Percentiles rank a stretch among this genome's conserved stretches.
Evolutionary conservation across 2,888 invertebrate genomes (phyloP).

Genomic region (Cantharis nigra): DNA sequence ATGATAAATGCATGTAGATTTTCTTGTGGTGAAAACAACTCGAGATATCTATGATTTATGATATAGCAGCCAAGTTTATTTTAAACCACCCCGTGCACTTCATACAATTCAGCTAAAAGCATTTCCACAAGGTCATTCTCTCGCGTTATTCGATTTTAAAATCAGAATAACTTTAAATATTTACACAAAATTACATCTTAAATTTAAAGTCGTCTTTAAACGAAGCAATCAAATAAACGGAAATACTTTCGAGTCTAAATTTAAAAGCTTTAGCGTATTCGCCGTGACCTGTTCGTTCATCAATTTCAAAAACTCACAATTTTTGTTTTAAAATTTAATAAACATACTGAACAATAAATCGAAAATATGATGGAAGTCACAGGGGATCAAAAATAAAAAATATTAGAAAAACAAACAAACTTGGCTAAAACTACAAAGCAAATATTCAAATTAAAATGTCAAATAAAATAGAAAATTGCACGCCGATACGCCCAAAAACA

Average conservation of each 20-base stretch:
- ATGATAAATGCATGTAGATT: background rate
- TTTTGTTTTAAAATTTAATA: background rate
- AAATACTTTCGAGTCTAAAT: conserved; percentile 5
- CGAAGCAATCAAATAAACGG: conserved; percentile 2
- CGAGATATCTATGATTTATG: background rate
- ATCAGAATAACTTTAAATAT: conserved; percentile 1
- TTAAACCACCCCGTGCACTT: background rate
- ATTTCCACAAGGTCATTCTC: background rate
- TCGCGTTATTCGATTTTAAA: background rate
- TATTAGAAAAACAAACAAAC: background rate
- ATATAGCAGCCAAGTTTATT: background rate
- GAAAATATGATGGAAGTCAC: background rate
- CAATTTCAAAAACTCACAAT: background rate
- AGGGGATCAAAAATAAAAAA: background rate
- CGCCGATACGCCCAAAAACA: background rate
- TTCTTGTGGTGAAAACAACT: background rate
- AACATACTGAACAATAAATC: background rate
- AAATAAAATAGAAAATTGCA: conserved; percentile 17
- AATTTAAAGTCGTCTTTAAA: conserved; percentile 8
- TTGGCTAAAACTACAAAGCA: conserved; percentile 15
- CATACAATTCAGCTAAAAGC: background rate
- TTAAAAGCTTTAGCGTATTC: conserved; percentile 5
- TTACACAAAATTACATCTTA: background rate
- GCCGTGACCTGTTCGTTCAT: background rate
- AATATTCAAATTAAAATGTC: conserved; percentile 15